These are phyloP conservation scores for rabbit (Oryctolagus cuniculus) DNA, from an alignment of 2,113 vertebrate genomes.

Conservation along the genomic window DNA sequence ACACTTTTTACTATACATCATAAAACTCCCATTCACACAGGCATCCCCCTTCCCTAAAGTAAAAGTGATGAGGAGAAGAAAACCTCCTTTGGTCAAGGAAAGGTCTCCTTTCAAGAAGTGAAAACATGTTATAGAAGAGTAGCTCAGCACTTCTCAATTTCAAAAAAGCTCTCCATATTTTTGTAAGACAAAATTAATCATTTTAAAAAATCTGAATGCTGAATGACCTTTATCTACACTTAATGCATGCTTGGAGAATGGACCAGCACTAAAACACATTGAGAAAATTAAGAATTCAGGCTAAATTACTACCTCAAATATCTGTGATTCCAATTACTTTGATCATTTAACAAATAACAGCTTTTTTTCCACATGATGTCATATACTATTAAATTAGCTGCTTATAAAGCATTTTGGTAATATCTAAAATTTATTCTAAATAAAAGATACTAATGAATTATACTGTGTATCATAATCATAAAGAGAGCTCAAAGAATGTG, in stretches of 20 bases:
- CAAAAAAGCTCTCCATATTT: not conserved
- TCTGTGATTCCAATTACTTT: not conserved
- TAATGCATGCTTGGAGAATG: not conserved
- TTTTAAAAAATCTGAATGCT: constrained; percentile 34
- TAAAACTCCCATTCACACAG: not conserved
- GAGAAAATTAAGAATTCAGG: not conserved
- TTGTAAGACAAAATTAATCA: not conserved
- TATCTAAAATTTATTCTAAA: not conserved
- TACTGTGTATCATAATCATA: not conserved
- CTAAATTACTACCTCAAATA: not conserved
- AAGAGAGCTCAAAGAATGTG: not conserved
- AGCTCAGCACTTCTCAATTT: not conserved
- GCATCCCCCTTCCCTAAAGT: not conserved
- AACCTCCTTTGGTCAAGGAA: not conserved
- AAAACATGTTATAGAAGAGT: not conserved
- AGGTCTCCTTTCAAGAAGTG: not conserved
- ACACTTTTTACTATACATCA: not conserved
- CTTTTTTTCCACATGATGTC: not conserved
- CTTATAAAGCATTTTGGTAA: not conserved
- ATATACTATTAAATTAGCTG: not conserved
- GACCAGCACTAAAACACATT: not conserved
- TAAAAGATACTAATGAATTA: constrained; percentile 20
- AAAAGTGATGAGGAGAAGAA: not conserved
- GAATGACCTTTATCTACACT: not conserved
- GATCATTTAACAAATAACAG: not conserved